Percentiles rank a stretch among this genome's conserved stretches.
Conservation (phyloP, 2,888 invertebrate genomes). For the Tetragonula carbonaria region DNA sequence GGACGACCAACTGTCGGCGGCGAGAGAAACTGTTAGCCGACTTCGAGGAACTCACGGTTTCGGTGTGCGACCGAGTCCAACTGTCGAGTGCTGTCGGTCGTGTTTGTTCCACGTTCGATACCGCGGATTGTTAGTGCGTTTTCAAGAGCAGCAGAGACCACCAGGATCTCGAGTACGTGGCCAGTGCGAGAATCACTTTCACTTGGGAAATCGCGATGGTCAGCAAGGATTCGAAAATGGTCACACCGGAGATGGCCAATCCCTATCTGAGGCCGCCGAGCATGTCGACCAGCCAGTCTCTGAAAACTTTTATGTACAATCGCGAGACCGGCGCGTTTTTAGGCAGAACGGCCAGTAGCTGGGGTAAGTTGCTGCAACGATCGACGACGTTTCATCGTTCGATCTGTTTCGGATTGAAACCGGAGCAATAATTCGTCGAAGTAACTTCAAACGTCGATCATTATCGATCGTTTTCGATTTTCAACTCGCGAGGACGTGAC, state of each 20-base stretch:
- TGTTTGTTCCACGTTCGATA: conserved; percentile 36
- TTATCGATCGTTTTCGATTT: no score
- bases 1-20: conserved; percentile 71
- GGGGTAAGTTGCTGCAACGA: conserved; percentile 85
- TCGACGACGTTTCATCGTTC: background rate
- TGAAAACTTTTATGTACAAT: conserved; percentile 86
- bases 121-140: conserved; percentile 9
- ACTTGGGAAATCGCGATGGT: conserved; percentile 82
- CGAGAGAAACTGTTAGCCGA: conserved; percentile 64
- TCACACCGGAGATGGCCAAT: conserved; percentile 85
- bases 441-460: no score
- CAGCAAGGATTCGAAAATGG: conserved; percentile 83
- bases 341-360: conserved; percentile 87
- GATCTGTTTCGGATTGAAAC: background rate
- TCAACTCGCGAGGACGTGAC: no score
- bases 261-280: conserved; percentile 85
- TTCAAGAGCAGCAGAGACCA: no score
- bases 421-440: background rate
- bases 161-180: conserved; percentile 28
- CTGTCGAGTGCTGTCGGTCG: conserved; percentile 52
- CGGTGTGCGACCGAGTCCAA: conserved; percentile 40
- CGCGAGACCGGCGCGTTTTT: conserved; percentile 86
- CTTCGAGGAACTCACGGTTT: conserved; percentile 46
- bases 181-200: conserved; percentile 9
- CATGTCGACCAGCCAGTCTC: conserved; percentile 76